These are phyloP conservation scores for Thunnus albacares DNA, from an alignment of 2,797 vertebrate genomes.

Conservation along the genomic window DNA sequence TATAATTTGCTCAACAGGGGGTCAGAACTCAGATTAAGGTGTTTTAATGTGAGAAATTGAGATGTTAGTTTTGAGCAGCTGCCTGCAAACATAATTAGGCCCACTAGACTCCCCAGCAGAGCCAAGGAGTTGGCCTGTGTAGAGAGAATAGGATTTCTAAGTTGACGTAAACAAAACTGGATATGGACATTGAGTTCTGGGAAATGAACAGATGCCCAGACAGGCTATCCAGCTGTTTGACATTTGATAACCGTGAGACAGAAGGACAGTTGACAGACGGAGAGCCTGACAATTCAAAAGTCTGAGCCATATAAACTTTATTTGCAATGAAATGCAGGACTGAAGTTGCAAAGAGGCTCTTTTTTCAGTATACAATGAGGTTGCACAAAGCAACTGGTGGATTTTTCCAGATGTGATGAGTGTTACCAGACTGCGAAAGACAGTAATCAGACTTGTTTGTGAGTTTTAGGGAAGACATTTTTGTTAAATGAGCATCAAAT, in stretches of 20 bases:
- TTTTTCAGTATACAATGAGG: constrained; percentile 13
- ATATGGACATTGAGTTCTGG: constrained; percentile 64
- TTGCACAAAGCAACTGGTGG: constrained; percentile 29
- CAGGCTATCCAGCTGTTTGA: constrained; percentile 78
- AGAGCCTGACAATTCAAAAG: constrained; percentile 29
- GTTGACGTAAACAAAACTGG: constrained; percentile 71
- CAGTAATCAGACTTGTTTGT: not conserved
- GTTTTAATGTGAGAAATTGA: constrained; percentile 43
- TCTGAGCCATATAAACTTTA: constrained; percentile 20
- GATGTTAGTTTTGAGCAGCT: constrained; percentile 46
- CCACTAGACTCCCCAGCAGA: constrained; percentile 43
- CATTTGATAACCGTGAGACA: constrained; percentile 80
- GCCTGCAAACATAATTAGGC: constrained; percentile 46
- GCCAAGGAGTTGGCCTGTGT: constrained; percentile 30
- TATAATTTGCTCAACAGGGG: constrained; percentile 24
- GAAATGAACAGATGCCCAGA: constrained; percentile 72
- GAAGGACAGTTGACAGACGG: constrained; percentile 21
- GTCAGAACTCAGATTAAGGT: constrained; percentile 42
- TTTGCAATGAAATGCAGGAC: constrained; percentile 3
- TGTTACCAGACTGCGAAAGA: not conserved
- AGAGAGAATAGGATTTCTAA: constrained; percentile 56
- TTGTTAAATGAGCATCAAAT: not conserved
- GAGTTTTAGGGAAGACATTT: not conserved
- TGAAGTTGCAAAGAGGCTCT: constrained; percentile 1
- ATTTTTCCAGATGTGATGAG: constrained; percentile 48